Percentiles rank a stretch among this genome's conserved stretches.
Evolutionary conservation across 2,888 invertebrate genomes (phyloP).

Genomic region (Orchesellides sinensis): DNA sequence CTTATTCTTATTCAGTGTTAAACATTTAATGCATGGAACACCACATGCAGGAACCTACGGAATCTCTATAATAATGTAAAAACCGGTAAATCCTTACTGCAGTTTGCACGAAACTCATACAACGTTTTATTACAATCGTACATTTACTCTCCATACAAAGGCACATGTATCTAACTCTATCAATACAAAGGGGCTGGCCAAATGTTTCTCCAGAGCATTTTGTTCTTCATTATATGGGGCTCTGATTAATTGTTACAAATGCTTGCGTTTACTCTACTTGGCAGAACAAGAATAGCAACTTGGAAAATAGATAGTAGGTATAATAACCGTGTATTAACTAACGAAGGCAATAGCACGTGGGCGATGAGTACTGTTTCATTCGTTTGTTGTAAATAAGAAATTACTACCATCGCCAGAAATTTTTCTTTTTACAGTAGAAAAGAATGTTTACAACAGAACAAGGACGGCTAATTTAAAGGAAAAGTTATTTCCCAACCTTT

Average conservation of each 20-base stretch:
- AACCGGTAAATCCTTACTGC: too few species aligned
- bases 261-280: constrained; percentile 43
- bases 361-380: neutral
- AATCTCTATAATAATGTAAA: too few species aligned
- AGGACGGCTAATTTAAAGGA: too few species aligned
- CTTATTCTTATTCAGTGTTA: too few species aligned
- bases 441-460: too few species aligned
- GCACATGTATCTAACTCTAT: too few species aligned
- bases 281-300: constrained; percentile 20
- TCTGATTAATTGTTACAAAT: constrained; percentile 62
- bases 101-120: too few species aligned
- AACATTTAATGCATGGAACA: too few species aligned
- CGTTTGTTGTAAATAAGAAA: constrained; percentile 1
- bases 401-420: neutral
- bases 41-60: too few species aligned
- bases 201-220: constrained; percentile 21
- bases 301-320: constrained; percentile 28
- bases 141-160: too few species aligned
- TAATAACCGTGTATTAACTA: constrained; percentile 51
- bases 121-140: too few species aligned
- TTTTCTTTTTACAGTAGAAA: neutral
- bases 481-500: neutral
- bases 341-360: neutral
- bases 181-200: too few species aligned
- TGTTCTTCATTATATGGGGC: constrained; percentile 36